Evolutionary conservation across 2,797 vertebrate species (phyloP).

Genomic region (Neomorphus geoffroyi): DNA sequence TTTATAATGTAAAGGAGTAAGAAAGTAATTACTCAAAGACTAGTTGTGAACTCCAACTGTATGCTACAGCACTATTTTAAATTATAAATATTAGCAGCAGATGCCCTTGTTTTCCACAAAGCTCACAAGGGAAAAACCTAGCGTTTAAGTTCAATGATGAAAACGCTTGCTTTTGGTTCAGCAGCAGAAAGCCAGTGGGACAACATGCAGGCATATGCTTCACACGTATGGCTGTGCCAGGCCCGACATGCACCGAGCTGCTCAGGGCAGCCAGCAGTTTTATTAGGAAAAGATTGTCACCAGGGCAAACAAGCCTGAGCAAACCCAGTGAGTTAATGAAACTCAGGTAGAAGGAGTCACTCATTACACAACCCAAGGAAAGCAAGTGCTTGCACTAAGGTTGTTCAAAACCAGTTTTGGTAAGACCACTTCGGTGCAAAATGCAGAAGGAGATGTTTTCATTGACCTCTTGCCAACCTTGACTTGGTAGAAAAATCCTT

Average conservation of each 20-base stretch:
- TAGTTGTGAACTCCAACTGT: neutral
- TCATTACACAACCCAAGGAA: neutral
- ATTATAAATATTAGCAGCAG: neutral
- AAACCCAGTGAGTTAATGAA: neutral
- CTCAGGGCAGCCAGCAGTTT: neutral
- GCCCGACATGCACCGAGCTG: fast-evolving
- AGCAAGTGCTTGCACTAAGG: neutral
- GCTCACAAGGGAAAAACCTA: neutral
- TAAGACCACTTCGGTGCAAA: neutral
- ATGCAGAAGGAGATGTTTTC: neutral
- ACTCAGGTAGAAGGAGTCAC: neutral
- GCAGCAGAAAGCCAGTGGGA: neutral
- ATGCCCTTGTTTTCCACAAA: neutral
- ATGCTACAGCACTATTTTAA: neutral
- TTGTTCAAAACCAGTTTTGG: neutral
- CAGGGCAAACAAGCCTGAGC: neutral
- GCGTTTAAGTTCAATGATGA: neutral
- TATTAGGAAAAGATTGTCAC: neutral
- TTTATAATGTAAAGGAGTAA: neutral
- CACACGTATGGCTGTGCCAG: fast-evolving
- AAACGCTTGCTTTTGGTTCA: neutral
- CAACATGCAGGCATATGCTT: neutral
- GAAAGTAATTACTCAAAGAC: neutral
- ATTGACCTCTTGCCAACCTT: neutral
- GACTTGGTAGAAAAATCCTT: neutral